Base-by-base conservation (phyloP, 2,797 vertebrate species). In the Tangara arthus region DNA sequence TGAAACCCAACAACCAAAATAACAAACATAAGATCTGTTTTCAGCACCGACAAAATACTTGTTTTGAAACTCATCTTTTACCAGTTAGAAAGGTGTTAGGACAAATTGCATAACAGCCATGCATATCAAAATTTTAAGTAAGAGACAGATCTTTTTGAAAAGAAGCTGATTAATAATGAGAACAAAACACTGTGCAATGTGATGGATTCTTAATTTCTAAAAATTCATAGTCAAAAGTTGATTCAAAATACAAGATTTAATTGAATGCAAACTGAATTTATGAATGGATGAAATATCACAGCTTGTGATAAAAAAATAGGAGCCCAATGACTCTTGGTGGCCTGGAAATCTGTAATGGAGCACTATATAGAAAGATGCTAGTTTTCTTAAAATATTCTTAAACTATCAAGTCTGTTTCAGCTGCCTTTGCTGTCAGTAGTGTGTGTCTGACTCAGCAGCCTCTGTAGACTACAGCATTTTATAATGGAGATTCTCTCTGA, bases 1-100 rank as follows among this genome's bases (percentile, higher is more conserved):
- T 30, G 39, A 50, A 39, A 5, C 3, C 2, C 8, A 46, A 34
- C 4, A 53, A 35, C 1, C 4, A 42, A n/a, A 68, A 9, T 2
- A 75, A 47, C 5, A 3, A 55, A 4, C 5, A 7, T 55, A 59
- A 59, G 3, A 16, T 7, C 39, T 65, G 2, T 5, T 88, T 80
- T 61, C 6, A 8, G 23, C 41, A 59, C 3, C 12, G 35, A 37
- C 17, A 80, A 76, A 69, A 69, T 39, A 42, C 4, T 5, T 2
- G 5, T n/a, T 60, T 71, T 0, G 0, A 80, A 87, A 49, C 12
- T 24, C 15, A 12, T 55, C 14, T 44, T 57, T 57, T 64, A 35
- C 11, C 3, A 24, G 3, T n/a, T 60, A 52, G 27, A 60, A 80
- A 72, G 3, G 3, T 82, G 5, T 50, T 53, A 16, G 30, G 44